A percentile compares a stretch with the other conserved stretches of the same genome.
These are phyloP conservation scores for Myocastor coypus DNA, from an alignment of 2,113 vertebrate species.

Conservation along the genomic window DNA sequence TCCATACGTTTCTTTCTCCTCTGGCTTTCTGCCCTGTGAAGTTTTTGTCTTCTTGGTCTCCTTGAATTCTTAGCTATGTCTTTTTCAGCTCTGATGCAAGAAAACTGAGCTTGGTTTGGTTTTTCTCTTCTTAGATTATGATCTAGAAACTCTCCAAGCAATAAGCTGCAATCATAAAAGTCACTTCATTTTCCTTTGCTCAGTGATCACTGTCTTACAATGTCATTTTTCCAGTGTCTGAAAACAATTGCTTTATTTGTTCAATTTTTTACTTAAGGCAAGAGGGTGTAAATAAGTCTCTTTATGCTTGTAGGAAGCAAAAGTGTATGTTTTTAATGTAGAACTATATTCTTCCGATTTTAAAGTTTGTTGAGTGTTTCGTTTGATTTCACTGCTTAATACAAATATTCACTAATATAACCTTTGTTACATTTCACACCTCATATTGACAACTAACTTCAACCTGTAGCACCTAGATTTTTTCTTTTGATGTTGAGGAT, in stretches of 20 bases:
- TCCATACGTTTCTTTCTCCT: neutral
- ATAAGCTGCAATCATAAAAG: neutral
- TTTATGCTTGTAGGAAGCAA: neutral
- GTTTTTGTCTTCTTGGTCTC: neutral
- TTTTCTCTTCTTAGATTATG: neutral
- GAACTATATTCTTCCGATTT: neutral
- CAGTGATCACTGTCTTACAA: neutral
- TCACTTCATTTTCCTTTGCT: constrained; percentile 11
- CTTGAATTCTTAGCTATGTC: constrained; percentile 14
- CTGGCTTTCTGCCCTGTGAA: neutral
- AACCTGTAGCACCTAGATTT: neutral
- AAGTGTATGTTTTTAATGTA: constrained; percentile 39
- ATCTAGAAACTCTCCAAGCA: constrained; percentile 26
- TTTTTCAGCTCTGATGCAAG: neutral
- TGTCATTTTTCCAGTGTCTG: neutral
- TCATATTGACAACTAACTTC: neutral
- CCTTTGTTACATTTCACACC: neutral
- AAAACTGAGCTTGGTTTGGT: neutral
- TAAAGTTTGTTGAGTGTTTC: neutral
- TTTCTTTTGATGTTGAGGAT: neutral
- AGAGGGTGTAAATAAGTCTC: neutral
- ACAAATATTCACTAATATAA: neutral
- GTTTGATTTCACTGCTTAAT: neutral
- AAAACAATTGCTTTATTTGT: neutral
- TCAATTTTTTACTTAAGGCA: constrained; percentile 28